Evolutionary conservation across 1,140 invertebrate genomes (phyloP), one percentile per base, ranked within the genome.

Genomic region (Tribolium madens): DNA sequence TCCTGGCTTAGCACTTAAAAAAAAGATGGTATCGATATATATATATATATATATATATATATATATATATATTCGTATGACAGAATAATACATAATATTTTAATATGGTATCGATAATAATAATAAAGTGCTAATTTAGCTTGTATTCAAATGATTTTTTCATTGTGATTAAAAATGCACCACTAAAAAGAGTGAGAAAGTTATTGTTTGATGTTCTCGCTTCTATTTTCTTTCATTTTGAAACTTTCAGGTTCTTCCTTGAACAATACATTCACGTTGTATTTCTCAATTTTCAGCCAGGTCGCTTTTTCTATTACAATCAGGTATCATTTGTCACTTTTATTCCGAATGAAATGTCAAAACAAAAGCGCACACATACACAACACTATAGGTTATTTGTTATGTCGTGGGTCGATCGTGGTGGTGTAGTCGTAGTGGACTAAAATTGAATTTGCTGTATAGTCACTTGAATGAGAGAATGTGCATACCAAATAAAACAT

Each of bases 401-500:
- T 64, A 33, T 26, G 3, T 26, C 26, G 13, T 33, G n/a, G 21
- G 57, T 33, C n/a, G 21, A 14, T 31, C 13, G 48, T 47, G 50
- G 53, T 12, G 48, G 9, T 18, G 52, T 57, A 17, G 52, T 57
- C 15, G 52, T 6, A 4, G 52, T n/a, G 9, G 14, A 1, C 0
- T 57, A 5, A 21, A 64, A 64, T 64, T 64, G 21, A 33, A 64
- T 64, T 64, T 26, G 17, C 21, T 69, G n/a, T n/a, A n/a, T n/a
- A 21, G 21, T 13, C 18, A 26, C 18, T 42, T 36, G 64, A 69
- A 36, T 36, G 14, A 36, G 13, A 69, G 17, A 69, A 21, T 31
- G 47, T 46, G 64, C 64, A 71, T 71, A 70, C 60, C 18, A 12
- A 15, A 60, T 76, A 76, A 57, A 76, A 57, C 60, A 76, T 76